Evolutionary conservation across 1,140 invertebrate genomes (phyloP).

Genomic region (Trichogramma pretiosum): DNA sequence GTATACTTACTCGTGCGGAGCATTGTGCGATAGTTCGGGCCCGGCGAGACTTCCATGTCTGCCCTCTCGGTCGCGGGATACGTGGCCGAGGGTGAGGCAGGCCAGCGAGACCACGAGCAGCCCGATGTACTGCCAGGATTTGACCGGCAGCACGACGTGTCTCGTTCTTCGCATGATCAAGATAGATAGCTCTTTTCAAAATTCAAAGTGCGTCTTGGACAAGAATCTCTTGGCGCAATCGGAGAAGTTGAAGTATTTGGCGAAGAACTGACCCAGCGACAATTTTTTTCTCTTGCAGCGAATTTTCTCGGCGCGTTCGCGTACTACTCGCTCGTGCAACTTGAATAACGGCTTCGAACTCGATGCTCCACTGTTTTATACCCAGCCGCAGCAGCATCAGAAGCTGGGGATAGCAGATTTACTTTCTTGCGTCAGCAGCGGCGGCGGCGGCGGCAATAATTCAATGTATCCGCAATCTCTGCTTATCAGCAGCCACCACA

Average conservation of each 20-base stretch:
- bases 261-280: no score
- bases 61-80: conserved; percentile 37
- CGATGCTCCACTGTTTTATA: conserved; percentile 32
- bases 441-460: conserved; percentile 29
- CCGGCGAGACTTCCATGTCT: conserved; percentile 34
- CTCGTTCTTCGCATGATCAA: conserved; percentile 36
- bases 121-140: conserved; percentile 38
- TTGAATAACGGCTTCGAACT: no score
- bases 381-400: background rate
- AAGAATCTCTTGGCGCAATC: no score
- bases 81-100: conserved; percentile 35
- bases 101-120: conserved; percentile 37
- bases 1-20: conserved; percentile 33
- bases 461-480: conserved; percentile 38
- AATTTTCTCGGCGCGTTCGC: no score
- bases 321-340: no score
- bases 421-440: no score
- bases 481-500: conserved; percentile 41
- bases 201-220: no score
- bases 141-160: conserved; percentile 34
- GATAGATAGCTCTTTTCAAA: no score
- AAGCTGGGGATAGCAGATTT: no score
- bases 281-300: no score
- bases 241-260: no score
- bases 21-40: conserved; percentile 34